Evolutionary conservation across 2,797 vertebrate species (phyloP), one percentile per base, ranked within the genome.

Genomic region (Xiphorhynchus erythropygius): DNA sequence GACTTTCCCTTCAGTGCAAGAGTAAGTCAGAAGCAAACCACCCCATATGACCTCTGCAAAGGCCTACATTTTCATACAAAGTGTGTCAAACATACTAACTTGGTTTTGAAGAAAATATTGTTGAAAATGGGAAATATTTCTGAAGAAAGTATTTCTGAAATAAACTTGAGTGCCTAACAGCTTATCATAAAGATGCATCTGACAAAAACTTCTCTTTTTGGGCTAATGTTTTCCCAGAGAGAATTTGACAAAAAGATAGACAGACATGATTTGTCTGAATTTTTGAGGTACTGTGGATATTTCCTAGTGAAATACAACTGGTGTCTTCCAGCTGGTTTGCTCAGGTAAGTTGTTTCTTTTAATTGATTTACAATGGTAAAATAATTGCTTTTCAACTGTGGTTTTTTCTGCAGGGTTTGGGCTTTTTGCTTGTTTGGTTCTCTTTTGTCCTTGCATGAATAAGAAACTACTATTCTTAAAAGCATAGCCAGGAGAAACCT

Each of bases 161-260:
- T 35, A 35, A 13, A 14, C 8, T 2, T 50, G 22, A 5, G 10
- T 55, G 32, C 5, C 23, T 41, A 23, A 21, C 32, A 56, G 10
- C 1, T 47, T 70, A 11, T 3, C 21, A 4, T 52, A 77, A 73
- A 41, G 33, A 25, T 18, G 2, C 11, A 47, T 41, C 24, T 81
- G 13, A 67, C 1, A 5, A 47, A 65, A 79, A 1, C 16, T 78
- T 76, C 59, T 90, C 23, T 46, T 67, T 88, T 95, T 93, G 70
- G 93, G 94, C 90, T 77, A 97, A 94, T 87, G 73, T 97, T 97
- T 97, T 67, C 63, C 59, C 94, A 95, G 93, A 92, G 86, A 70
- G 74, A 82, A 56, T 55, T 53, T 24, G 78, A 65, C 80, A 87
- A 95, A 90, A 93, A 91, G 27, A 52, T 96, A 55, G 68, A 89